Evolutionary conservation across 2,113 vertebrate species (phyloP).

Genomic region (Carollia perspicillata): DNA sequence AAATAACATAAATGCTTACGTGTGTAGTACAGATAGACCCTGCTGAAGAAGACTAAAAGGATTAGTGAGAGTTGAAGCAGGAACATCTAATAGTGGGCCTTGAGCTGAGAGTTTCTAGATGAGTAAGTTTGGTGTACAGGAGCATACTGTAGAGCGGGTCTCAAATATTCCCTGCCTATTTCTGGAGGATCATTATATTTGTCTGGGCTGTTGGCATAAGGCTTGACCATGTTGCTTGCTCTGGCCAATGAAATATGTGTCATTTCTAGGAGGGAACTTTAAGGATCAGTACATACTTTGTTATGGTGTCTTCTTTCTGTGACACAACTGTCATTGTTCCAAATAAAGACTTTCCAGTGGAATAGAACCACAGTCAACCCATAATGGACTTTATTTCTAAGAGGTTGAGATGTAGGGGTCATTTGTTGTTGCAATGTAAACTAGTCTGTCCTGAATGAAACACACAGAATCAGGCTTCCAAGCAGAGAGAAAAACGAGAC

Average conservation of each 20-base stretch:
- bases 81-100: not conserved
- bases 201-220: not conserved
- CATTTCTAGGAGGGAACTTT: not conserved
- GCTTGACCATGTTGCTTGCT: not conserved
- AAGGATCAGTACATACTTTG: not conserved
- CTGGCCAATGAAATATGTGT: not conserved
- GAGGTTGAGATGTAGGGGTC: not conserved
- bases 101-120: not conserved
- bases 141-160: not conserved
- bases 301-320: not conserved
- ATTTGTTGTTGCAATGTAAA: not conserved
- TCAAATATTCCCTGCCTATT: not conserved
- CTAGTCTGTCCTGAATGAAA: not conserved
- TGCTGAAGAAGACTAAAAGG: not conserved
- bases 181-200: not conserved
- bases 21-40: not conserved
- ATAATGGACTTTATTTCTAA: not conserved
- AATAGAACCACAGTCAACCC: not conserved
- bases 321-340: not conserved
- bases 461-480: not conserved
- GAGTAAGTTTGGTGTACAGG: not conserved
- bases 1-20: not conserved
- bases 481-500: not conserved
- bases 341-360: not conserved
- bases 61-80: not conserved